Conservation (phyloP, 2,797 vertebrate genomes). For the Morus bassanus region DNA sequence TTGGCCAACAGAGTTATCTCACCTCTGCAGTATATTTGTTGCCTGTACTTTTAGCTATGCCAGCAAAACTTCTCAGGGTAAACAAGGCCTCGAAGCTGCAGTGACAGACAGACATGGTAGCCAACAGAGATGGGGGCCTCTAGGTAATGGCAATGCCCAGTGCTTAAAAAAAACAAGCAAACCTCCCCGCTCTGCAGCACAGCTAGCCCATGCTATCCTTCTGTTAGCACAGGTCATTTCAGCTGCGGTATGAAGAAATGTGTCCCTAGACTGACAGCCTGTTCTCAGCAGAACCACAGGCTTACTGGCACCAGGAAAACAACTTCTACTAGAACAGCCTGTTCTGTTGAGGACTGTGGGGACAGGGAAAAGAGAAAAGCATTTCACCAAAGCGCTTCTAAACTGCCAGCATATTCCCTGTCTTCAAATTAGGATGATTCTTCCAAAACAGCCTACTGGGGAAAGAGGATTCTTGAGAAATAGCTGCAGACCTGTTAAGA, state of each 20-base stretch:
- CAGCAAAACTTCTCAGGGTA: background rate
- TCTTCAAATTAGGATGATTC: background rate
- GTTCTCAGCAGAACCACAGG: background rate
- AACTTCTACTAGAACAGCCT: slow-evolving; percentile 17
- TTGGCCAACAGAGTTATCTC: background rate
- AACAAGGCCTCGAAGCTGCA: background rate
- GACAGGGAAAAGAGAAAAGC: background rate
- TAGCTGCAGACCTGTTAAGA: background rate
- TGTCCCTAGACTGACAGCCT: background rate
- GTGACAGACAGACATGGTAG: background rate
- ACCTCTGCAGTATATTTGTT: background rate
- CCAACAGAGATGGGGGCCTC: background rate
- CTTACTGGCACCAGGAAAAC: slow-evolving; percentile 7
- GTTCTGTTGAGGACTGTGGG: background rate
- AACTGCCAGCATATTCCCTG: background rate
- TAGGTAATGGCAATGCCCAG: background rate
- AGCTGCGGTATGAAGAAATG: background rate
- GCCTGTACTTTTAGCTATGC: background rate
- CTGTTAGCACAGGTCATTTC: background rate
- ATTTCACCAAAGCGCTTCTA: background rate
- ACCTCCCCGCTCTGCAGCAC: background rate
- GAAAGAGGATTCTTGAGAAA: background rate
- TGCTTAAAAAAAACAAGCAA: background rate
- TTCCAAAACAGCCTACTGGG: background rate
- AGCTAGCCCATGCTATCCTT: background rate